Conservation (phyloP, 2,888 invertebrate genomes). For the Hoplodrina ambigua region DNA sequence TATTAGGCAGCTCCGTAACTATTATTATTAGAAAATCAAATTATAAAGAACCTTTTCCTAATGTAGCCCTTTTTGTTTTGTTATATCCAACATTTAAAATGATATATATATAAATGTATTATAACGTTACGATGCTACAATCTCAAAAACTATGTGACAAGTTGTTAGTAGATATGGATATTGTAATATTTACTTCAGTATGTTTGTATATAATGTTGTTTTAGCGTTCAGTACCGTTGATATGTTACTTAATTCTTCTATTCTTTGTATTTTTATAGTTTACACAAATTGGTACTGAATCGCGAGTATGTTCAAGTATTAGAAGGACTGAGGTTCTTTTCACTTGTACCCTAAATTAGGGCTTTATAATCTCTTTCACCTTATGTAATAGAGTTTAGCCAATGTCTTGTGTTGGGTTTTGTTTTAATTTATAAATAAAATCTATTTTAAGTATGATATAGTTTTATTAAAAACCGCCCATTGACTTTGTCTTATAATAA, state of each 20-base stretch:
- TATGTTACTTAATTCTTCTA: constrained; percentile 59
- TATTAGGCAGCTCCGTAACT: constrained; percentile 4
- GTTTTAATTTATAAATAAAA: constrained; percentile 89
- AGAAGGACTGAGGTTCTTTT: constrained; percentile 89
- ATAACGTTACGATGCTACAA: constrained; percentile 45
- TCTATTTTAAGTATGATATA: constrained; percentile 81
- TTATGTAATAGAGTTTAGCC: constrained; percentile 83
- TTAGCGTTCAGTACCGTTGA: constrained; percentile 62
- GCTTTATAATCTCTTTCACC: constrained; percentile 87
- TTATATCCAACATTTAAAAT: constrained; percentile 19
- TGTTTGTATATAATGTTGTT: constrained; percentile 69
- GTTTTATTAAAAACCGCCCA: constrained; percentile 33
- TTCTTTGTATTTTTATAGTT: constrained; percentile 63
- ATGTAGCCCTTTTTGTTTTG: constrained; percentile 30
- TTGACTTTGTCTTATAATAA: constrained; percentile 1
- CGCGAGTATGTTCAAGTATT: constrained; percentile 83
- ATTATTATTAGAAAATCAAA: constrained; percentile 25
- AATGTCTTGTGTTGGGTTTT: constrained; percentile 89
- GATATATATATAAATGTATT: constrained; percentile 40
- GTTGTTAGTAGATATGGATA: constrained; percentile 57
- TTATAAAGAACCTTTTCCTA: constrained; percentile 48
- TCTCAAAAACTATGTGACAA: constrained; percentile 59
- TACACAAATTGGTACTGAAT: constrained; percentile 67
- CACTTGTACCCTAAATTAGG: constrained; percentile 90
- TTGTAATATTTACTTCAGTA: constrained; percentile 54